These are phyloP conservation scores for Turdus rufiventris DNA, from an alignment of 2,113 vertebrate species.

Conservation along the genomic window DNA sequence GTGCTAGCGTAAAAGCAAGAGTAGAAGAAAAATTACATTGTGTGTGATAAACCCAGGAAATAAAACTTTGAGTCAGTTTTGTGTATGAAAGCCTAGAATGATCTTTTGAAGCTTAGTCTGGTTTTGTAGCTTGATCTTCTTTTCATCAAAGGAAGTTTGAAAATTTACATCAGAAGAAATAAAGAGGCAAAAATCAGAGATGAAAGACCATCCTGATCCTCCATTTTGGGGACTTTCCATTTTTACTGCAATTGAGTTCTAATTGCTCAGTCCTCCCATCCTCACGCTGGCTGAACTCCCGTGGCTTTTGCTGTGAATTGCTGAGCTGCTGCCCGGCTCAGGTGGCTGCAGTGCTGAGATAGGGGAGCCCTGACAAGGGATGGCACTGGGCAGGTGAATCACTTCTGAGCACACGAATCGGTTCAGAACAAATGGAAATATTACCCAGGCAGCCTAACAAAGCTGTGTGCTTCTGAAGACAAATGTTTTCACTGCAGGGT, in stretches of 20 bases:
- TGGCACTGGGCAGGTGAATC: rapidly evolving
- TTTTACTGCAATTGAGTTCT: neutral
- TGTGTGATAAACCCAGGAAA: neutral
- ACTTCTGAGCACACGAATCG: neutral
- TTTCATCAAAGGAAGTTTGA: neutral
- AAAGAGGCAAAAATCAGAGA: neutral
- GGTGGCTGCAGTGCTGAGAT: neutral
- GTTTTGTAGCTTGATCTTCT: neutral
- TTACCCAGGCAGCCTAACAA: neutral
- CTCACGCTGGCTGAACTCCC: neutral
- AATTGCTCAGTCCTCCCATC: neutral
- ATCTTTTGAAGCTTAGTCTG: neutral
- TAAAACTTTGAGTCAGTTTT: constrained; percentile 5
- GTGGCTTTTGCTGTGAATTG: neutral
- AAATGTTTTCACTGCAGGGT: neutral
- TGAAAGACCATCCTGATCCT: neutral
- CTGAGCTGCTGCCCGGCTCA: neutral
- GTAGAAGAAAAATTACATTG: neutral
- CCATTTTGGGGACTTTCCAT: neutral
- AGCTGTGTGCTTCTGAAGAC: neutral
- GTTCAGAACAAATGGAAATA: neutral
- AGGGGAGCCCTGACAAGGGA: neutral
- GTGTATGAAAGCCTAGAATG: neutral
- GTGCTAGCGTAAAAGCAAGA: neutral
- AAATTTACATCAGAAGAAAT: neutral